These are phyloP conservation scores for Heterotilapia buettikoferi DNA, from an alignment of 2,113 vertebrate genomes.

Conservation along the genomic window DNA sequence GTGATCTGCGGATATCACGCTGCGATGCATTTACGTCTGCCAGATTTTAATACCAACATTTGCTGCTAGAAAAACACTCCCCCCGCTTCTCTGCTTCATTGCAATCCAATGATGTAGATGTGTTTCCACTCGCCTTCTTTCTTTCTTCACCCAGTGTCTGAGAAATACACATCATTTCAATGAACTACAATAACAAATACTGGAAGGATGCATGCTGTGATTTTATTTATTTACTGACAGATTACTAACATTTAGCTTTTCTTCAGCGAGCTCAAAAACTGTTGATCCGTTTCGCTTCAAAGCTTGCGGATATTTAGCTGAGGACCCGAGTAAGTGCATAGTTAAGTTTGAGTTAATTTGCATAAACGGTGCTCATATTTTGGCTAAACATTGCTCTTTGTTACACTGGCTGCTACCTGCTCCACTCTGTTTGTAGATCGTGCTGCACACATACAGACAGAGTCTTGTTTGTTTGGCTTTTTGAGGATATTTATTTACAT, in stretches of 20 bases:
- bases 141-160: neutral
- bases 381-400: neutral
- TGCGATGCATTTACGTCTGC: slow-evolving; percentile 19
- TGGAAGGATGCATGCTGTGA: neutral
- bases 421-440: neutral
- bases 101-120: neutral
- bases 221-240: neutral
- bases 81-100: neutral
- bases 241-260: neutral
- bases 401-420: neutral
- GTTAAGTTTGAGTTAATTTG: neutral
- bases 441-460: neutral
- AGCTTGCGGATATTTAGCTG: neutral
- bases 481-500: neutral
- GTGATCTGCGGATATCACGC: slow-evolving; percentile 21
- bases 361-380: neutral
- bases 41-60: slow-evolving; percentile 30
- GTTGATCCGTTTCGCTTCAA: neutral
- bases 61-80: neutral
- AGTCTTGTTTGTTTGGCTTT: neutral
- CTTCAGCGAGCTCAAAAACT: neutral
- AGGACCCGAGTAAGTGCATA: neutral
- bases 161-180: neutral
- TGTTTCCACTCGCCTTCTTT: neutral
- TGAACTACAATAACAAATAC: neutral